Evolutionary conservation across 1,140 invertebrate genomes (phyloP).

Genomic region (Mactra quadrangularis): DNA sequence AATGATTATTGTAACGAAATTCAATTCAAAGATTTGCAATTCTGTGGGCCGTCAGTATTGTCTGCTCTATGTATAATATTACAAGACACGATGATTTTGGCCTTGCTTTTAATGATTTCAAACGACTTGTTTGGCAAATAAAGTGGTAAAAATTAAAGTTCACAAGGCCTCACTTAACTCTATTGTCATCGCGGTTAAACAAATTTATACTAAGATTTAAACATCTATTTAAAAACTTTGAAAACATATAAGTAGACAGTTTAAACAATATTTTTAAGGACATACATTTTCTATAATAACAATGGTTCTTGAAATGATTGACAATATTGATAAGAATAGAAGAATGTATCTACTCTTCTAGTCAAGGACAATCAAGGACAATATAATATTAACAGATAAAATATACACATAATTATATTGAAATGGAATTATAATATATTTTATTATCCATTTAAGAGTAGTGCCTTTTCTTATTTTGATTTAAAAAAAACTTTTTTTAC

Average conservation of each 20-base stretch:
- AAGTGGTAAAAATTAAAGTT: conserved; percentile 47
- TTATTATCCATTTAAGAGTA: too few species aligned
- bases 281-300: conserved; percentile 18
- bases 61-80: conserved; percentile 27
- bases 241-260: conserved; percentile 48
- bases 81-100: conserved; percentile 3
- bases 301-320: conserved; percentile 25
- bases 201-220: conserved; percentile 48
- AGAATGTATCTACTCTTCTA: background rate
- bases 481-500: too few species aligned
- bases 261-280: conserved; percentile 45
- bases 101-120: conserved; percentile 42
- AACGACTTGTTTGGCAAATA: conserved; percentile 38
- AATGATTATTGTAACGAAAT: conserved; percentile 46
- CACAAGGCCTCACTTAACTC: conserved; percentile 47
- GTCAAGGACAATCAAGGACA: conserved; percentile 34
- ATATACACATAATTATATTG: too few species aligned
- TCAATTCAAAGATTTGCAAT: conserved; percentile 31
- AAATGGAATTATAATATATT: too few species aligned
- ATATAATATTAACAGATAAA: too few species aligned
- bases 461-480: too few species aligned
- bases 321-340: background rate
- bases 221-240: conserved; percentile 48
- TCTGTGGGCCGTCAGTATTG: conserved; percentile 34
- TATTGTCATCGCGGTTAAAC: conserved; percentile 43